A percentile compares a stretch with the other conserved stretches of the same genome.
phyloP scores from a whole-genome alignment of 1,140 invertebrate species.

The Aphidius ervi region DNA sequence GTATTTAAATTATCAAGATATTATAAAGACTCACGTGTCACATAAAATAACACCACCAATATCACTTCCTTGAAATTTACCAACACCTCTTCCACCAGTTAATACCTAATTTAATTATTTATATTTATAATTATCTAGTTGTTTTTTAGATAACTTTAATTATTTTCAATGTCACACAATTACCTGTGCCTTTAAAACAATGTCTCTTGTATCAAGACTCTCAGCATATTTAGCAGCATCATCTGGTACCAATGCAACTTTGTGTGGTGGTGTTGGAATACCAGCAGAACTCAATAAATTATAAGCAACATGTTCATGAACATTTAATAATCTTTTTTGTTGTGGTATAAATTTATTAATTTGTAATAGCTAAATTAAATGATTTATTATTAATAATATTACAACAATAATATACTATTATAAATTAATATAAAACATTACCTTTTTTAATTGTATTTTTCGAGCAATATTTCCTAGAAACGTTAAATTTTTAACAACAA shows the following conservation, averaged over 20 bases:
- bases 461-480: no score
- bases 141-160: no score
- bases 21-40: slow-evolving; percentile 66
- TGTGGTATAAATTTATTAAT: slow-evolving; percentile 40
- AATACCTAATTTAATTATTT: slow-evolving; percentile 54
- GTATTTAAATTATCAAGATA: slow-evolving; percentile 1
- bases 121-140: no score
- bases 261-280: slow-evolving; percentile 90
- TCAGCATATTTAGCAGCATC: slow-evolving; percentile 80
- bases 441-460: no score
- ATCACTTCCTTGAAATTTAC: slow-evolving; percentile 85
- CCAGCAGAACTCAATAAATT: slow-evolving; percentile 77
- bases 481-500: no score
- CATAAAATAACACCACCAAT: slow-evolving; percentile 92
- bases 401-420: no score
- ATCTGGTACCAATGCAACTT: slow-evolving; percentile 79
- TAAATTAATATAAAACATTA: no score
- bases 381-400: not conserved
- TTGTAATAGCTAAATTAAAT: slow-evolving; percentile 1
- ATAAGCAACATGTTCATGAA: slow-evolving; percentile 94
- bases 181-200: slow-evolving; percentile 92
- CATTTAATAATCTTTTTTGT: slow-evolving; percentile 76
- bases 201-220: slow-evolving; percentile 78
- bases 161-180: no score
- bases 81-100: slow-evolving; percentile 91